phyloP scores from a whole-genome alignment of 2,888 invertebrate species.

The Cosmia trapezina region DNA sequence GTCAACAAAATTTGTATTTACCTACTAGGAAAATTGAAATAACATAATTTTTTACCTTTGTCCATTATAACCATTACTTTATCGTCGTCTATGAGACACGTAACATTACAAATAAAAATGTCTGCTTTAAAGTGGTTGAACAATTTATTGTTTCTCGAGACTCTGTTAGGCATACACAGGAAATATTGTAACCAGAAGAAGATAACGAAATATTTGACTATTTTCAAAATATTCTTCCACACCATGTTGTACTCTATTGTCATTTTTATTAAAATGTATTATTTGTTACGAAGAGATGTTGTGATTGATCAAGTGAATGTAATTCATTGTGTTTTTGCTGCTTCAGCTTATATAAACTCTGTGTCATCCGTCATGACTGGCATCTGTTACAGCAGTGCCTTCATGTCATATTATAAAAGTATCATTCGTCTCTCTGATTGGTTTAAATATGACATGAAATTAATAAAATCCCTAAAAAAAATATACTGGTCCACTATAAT shows the following conservation, averaged over 20 bases:
- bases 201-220: conserved; percentile 4
- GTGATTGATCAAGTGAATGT: not conserved
- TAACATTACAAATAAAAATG: conserved; percentile 15
- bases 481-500: conserved; percentile 5
- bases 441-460: conserved; percentile 22
- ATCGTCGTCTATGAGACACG: not conserved
- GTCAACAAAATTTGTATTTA: not conserved
- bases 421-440: conserved; percentile 8
- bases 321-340: not conserved
- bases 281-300: not conserved
- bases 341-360: not conserved
- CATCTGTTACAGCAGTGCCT: conserved; percentile 8
- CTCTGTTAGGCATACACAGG: conserved; percentile 21
- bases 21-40: not conserved
- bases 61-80: conserved; percentile 4
- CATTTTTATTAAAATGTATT: not conserved
- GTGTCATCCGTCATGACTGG: not conserved
- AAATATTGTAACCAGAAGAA: conserved; percentile 6
- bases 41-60: not conserved
- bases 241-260: not conserved
- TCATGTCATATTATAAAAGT: conserved; percentile 28
- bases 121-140: conserved; percentile 10
- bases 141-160: conserved; percentile 11
- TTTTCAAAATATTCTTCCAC: conserved; percentile 3
- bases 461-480: conserved; percentile 20